A percentile compares a stretch with the other conserved stretches of the same genome.
These are phyloP conservation scores for Candidula unifasciata DNA, from an alignment of 2,888 invertebrate species.

Conservation along the genomic window DNA sequence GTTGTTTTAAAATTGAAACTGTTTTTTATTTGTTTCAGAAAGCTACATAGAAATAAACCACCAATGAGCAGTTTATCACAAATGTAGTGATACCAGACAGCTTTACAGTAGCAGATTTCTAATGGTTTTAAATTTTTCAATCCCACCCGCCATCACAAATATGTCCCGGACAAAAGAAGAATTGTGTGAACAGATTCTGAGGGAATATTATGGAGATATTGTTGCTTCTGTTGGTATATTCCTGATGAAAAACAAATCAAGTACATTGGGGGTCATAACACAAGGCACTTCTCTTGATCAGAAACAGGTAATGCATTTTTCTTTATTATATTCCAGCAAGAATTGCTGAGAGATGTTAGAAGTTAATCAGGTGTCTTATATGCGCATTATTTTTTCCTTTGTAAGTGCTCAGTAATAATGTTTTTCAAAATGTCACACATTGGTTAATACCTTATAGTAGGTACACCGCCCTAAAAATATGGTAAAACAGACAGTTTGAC, in stretches of 20 bases:
- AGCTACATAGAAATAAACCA: too few species aligned
- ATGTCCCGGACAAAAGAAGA: constrained; percentile 66
- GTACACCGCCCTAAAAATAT: too few species aligned
- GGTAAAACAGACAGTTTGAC: too few species aligned
- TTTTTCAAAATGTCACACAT: too few species aligned
- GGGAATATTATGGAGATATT: constrained; percentile 88
- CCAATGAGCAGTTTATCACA: not conserved
- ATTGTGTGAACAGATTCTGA: constrained; percentile 77
- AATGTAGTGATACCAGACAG: not conserved
- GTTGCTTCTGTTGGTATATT: constrained; percentile 86
- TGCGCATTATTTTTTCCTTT: too few species aligned
- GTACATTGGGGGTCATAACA: constrained; percentile 83
- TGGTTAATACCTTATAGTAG: too few species aligned
- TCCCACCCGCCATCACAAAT: not conserved
- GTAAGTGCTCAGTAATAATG: too few species aligned
- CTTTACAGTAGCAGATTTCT: not conserved
- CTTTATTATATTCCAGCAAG: not conserved
- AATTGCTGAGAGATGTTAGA: not conserved
- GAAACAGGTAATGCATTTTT: constrained; percentile 62
- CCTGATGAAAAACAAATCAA: constrained; percentile 85
- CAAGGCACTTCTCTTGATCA: constrained; percentile 81
- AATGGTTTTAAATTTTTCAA: not conserved
- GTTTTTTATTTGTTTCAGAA: too few species aligned
- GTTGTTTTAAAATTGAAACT: too few species aligned
- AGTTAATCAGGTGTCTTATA: too few species aligned